A percentile compares a stretch with the other conserved stretches of the same genome.
Conservation (phyloP, 2,888 invertebrate species). For the Xiphydria camelus region DNA sequence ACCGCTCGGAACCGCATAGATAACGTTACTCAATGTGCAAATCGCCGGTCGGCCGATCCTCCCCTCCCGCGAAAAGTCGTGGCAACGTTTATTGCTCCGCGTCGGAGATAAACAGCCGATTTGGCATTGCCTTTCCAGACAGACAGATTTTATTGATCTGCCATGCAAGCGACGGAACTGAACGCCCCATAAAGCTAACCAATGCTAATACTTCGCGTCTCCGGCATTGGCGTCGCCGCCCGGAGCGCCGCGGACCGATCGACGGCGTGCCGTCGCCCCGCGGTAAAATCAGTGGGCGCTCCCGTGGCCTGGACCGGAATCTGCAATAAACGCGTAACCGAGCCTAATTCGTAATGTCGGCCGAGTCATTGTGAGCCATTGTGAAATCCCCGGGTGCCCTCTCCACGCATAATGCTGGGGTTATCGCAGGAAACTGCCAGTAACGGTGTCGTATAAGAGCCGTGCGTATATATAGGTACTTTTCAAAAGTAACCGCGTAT, state of each 20-base stretch:
- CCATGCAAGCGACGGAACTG: constrained; percentile 55
- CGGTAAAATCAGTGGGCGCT: constrained; percentile 33
- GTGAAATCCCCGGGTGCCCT: constrained; percentile 25
- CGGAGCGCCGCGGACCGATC: constrained; percentile 1
- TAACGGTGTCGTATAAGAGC: constrained; percentile 43
- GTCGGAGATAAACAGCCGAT: constrained; percentile 42
- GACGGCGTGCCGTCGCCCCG: neutral
- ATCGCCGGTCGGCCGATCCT: too few species aligned
- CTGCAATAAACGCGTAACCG: constrained; percentile 56
- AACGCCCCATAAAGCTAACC: constrained; percentile 67
- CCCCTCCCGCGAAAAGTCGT: constrained; percentile 22
- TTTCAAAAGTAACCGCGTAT: constrained; percentile 22
- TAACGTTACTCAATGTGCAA: too few species aligned
- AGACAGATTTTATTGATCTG: constrained; percentile 55
- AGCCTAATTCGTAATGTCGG: constrained; percentile 56
- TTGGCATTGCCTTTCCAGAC: constrained; percentile 52
- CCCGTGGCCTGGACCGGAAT: constrained; percentile 50
- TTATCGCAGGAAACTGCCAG: constrained; percentile 53
- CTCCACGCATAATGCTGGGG: constrained; percentile 39
- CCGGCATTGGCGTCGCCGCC: constrained; percentile 48
- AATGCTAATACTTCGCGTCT: constrained; percentile 62
- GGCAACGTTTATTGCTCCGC: constrained; percentile 23
- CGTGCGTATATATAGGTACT: constrained; percentile 25
- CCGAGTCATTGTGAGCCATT: constrained; percentile 42
- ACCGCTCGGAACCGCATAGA: too few species aligned